Evolutionary conservation across 2,888 invertebrate species (phyloP), one percentile per base, ranked within the genome.

Genomic region (Drosophila maculinotata): DNA sequence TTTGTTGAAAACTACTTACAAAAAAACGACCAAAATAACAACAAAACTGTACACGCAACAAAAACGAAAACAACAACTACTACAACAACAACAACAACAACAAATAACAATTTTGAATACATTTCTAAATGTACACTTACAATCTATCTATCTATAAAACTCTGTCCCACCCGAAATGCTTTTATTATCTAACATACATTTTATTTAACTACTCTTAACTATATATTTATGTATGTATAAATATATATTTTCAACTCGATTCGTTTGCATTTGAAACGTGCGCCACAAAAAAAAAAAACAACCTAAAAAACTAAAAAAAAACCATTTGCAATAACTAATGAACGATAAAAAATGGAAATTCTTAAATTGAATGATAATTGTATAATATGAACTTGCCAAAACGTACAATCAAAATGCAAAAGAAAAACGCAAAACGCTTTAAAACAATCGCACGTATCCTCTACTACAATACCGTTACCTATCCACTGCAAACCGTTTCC

Each of bases 381-480:
- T 51, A 59, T 53, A 56, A 69, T 35, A 67, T 78, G 36, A 44
- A 48, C 49, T 66, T 69, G 67, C 60, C 52, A 38, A 67, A 66
- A 68, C 72, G 69, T 75, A 67, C 69, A 69, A 74, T 71, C 69
- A 75, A 87, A 87, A 89, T 90, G 90, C 87, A 89, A 90, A 89
- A 89, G 89, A 89, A 89, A 89, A 89, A 89, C 87, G 89, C 89
- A 72, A 89, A 89, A 89, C 90, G 89, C 88, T 89, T 88, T 89
- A 90, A 89, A 89, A 89, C 89, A 85, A 89, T 89, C 90, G 89
- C 89, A 89, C 89, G 89, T 83, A 90, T 89, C 89, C 90, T 90
- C 66, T 89, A 89, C 84, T 89, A 90, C 81, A 90, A 89, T 79
- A 88, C 89, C 89, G 86, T 90, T 63, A 88, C 89, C 89, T 89